Conservation (phyloP, 1,140 invertebrate species). For the Macrosteles quadrilineatus region DNA sequence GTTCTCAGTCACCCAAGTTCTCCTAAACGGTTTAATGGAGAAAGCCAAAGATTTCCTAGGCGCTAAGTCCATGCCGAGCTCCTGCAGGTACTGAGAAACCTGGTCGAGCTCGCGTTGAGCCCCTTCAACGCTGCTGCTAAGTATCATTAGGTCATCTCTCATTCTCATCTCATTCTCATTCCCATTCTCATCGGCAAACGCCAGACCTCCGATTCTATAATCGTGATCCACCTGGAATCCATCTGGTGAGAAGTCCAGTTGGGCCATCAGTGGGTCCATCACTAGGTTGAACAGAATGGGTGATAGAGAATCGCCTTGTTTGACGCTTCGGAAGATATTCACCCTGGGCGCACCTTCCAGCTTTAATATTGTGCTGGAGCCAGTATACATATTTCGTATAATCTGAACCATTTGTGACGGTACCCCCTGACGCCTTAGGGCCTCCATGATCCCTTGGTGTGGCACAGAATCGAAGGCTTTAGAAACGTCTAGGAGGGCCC, state of each 20-base stretch:
- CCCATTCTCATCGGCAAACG: conserved; percentile 14
- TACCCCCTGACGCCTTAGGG: not conserved
- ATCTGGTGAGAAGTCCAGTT: not conserved
- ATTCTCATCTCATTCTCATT: no score
- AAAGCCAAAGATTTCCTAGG: not conserved
- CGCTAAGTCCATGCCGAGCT: not conserved
- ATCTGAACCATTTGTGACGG: not conserved
- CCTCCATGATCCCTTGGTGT: not conserved
- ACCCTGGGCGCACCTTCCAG: not conserved
- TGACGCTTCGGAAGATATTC: not conserved
- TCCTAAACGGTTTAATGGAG: not conserved
- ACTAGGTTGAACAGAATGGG: conserved; percentile 13
- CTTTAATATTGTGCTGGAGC: not conserved
- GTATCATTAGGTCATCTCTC: not conserved
- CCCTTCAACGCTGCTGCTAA: not conserved
- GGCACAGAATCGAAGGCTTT: conserved; percentile 13
- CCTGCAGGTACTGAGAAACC: not conserved
- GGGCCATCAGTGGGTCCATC: not conserved
- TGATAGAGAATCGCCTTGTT: conserved; percentile 12
- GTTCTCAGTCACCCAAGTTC: conserved; percentile 4
- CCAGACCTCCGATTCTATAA: not conserved
- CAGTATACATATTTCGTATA: not conserved
- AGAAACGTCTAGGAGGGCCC: not conserved
- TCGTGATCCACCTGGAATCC: not conserved
- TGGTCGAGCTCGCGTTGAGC: not conserved